These are phyloP conservation scores for Cynodonichthys magdalenae DNA, from an alignment of 2,797 vertebrate genomes.

Conservation along the genomic window DNA sequence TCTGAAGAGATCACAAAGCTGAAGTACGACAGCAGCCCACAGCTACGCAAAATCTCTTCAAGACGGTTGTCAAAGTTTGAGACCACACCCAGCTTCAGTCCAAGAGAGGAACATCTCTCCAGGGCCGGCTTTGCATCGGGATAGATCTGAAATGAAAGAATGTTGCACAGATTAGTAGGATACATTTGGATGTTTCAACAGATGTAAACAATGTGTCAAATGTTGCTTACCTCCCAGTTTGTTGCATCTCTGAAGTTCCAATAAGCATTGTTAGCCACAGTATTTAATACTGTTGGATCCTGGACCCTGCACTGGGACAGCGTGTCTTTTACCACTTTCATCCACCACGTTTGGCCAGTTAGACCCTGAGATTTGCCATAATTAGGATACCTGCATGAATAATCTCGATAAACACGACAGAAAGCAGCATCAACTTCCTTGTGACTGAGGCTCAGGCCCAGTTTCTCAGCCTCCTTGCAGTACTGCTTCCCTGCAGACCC, in stretches of 20 bases:
- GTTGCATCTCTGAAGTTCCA: conserved; percentile 79
- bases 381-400: conserved; percentile 85
- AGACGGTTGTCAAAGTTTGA: conserved; percentile 94
- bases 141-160: conserved; percentile 72
- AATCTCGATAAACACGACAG: conserved; percentile 67
- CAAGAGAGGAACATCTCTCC: conserved; percentile 76
- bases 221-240: conserved; percentile 86
- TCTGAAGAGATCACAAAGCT: conserved; percentile 91
- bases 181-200: too few relatives aligned
- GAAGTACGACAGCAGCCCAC: conserved; percentile 85
- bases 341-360: conserved; percentile 89
- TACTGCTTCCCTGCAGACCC: conserved; percentile 88
- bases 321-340: conserved; percentile 81
- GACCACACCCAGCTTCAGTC: conserved; percentile 86
- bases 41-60: conserved; percentile 80
- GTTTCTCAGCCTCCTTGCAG: conserved; percentile 79
- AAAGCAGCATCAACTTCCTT: conserved; percentile 80
- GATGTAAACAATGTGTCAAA: neutral
- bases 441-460: conserved; percentile 79
- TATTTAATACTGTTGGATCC: conserved; percentile 71
- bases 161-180: conserved; percentile 1
- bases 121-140: conserved; percentile 84
- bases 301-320: conserved; percentile 82
- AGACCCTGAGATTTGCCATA: conserved; percentile 86
- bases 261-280: conserved; percentile 85